A percentile compares a stretch with the other conserved stretches of the same genome.
Conservation (phyloP, 1,140 invertebrate species). For the Hypothenemus hampei region DNA sequence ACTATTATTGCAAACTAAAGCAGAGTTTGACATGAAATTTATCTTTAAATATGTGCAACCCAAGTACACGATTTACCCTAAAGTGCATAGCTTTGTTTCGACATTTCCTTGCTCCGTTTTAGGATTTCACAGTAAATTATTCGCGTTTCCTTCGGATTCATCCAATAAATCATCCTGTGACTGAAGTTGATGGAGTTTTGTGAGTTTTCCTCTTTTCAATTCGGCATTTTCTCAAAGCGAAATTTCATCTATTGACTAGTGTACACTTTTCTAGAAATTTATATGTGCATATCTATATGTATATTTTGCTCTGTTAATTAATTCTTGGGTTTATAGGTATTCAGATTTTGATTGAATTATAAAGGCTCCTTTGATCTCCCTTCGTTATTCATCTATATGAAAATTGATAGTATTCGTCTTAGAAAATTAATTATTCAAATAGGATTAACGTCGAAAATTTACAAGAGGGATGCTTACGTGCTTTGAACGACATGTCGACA, state of each 20-base stretch:
- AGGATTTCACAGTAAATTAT: constrained; percentile 20
- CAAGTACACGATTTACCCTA: constrained; percentile 12
- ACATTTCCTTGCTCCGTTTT: constrained; percentile 8
- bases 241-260: background rate
- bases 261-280: background rate
- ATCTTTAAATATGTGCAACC: too few species aligned
- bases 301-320: background rate
- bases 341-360: background rate
- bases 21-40: too few species aligned
- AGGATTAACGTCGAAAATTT: too few species aligned
- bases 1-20: too few species aligned
- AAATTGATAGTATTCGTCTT: background rate
- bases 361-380: background rate
- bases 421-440: too few species aligned
- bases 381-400: background rate
- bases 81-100: constrained; percentile 19
- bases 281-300: background rate
- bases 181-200: constrained; percentile 18
- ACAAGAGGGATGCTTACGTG: background rate
- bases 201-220: constrained; percentile 12
- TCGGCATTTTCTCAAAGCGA: constrained; percentile 1
- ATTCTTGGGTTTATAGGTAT: background rate
- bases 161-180: constrained; percentile 22
- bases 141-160: constrained; percentile 12
- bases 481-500: background rate